These are phyloP conservation scores for Cataglyphis altisquamis DNA, from an alignment of 2,888 invertebrate genomes.

Conservation along the genomic window DNA sequence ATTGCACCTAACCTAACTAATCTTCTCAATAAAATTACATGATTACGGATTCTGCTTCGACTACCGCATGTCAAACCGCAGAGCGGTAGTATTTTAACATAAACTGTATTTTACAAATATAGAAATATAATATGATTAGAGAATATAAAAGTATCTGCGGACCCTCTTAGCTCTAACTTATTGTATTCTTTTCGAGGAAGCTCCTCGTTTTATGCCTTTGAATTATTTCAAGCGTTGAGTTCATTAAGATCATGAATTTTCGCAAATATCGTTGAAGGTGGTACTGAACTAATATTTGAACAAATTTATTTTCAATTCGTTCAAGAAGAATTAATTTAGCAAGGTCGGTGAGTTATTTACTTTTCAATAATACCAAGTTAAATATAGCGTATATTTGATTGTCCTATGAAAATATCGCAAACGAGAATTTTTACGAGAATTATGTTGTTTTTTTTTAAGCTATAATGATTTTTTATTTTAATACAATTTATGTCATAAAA, in stretches of 20 bases:
- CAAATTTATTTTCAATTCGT: slow-evolving; percentile 31
- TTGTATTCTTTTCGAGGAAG: not conserved
- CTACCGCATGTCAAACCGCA: not conserved
- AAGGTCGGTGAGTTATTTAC: slow-evolving; percentile 25
- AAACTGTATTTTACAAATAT: slow-evolving; percentile 17
- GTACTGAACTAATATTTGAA: slow-evolving; percentile 20
- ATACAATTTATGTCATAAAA: slow-evolving; percentile 1
- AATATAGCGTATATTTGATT: slow-evolving; percentile 9
- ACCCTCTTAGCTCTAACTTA: slow-evolving; percentile 3
- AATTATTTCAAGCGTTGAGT: not conserved
- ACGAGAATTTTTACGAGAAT: slow-evolving; percentile 27
- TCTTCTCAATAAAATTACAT: slow-evolving; percentile 10
- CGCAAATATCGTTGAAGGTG: slow-evolving; percentile 9
- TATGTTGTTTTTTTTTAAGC: not conserved
- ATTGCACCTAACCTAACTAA: not conserved
- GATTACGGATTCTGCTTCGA: not conserved
- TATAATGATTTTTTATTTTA: not conserved
- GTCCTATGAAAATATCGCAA: not conserved
- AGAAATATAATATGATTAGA: not conserved
- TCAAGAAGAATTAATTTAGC: slow-evolving; percentile 30
- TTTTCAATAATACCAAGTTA: slow-evolving; percentile 23
- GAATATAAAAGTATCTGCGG: not conserved
- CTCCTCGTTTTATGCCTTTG: not conserved
- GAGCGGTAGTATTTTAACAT: not conserved
- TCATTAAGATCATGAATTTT: slow-evolving; percentile 19